Conservation (phyloP, 2,797 vertebrate genomes). For the Lepus townsendii region DNA sequence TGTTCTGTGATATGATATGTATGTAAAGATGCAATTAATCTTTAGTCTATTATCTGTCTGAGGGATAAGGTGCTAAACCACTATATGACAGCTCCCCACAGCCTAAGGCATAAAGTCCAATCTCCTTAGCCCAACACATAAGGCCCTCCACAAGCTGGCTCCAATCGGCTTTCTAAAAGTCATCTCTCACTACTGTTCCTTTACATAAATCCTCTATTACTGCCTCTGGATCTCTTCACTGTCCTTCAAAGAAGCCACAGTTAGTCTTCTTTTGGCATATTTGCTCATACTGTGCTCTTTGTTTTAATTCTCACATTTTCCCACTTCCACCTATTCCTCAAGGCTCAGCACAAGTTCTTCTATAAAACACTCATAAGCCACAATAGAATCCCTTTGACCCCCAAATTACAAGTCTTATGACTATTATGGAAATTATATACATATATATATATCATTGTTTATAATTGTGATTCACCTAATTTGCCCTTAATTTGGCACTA, state of each 20-base stretch:
- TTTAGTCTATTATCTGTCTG: constrained; percentile 67
- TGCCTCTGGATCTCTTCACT: not conserved
- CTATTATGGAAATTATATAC: not conserved
- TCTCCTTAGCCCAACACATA: constrained; percentile 64
- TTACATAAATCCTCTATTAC: constrained; percentile 32
- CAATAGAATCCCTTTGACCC: not conserved
- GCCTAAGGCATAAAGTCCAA: constrained; percentile 58
- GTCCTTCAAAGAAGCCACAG: not conserved
- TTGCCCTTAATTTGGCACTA: too few species aligned
- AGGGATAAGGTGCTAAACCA: constrained; percentile 68
- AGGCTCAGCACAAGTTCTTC: not conserved
- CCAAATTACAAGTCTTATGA: not conserved
- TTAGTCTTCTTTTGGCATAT: not conserved
- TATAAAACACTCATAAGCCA: not conserved
- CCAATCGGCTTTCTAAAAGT: constrained; percentile 35
- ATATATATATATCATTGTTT: too few species aligned
- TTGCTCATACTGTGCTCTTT: not conserved
- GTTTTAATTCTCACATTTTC: constrained; percentile 50
- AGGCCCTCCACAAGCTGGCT: constrained; percentile 9
- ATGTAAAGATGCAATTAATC: constrained; percentile 76
- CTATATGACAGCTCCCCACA: constrained; percentile 39
- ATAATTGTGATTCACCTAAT: too few species aligned
- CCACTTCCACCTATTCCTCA: not conserved
- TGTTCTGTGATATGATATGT: constrained; percentile 64
- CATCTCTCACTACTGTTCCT: constrained; percentile 9